These are phyloP conservation scores for Heliconius hortense DNA, from an alignment of 2,888 invertebrate species.

Conservation along the genomic window DNA sequence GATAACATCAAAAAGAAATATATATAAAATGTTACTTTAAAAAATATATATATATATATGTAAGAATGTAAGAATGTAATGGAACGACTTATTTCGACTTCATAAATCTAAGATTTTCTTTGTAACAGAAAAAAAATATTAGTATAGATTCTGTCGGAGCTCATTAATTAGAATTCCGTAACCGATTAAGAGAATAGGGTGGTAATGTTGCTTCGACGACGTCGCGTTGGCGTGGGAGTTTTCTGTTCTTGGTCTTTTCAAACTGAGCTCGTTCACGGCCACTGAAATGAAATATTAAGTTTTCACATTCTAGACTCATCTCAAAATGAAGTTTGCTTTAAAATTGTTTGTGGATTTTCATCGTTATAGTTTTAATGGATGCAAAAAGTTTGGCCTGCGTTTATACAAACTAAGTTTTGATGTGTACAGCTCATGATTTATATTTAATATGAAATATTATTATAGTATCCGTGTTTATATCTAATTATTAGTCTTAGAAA, in stretches of 20 bases:
- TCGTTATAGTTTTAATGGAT: slow-evolving; percentile 30
- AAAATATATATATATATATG: not conserved
- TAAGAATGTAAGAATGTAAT: not conserved
- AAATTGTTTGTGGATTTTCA: slow-evolving; percentile 31
- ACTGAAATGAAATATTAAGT: slow-evolving; percentile 53
- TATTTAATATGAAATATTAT: slow-evolving; percentile 1
- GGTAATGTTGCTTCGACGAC: slow-evolving; percentile 49
- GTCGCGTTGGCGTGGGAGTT: slow-evolving; percentile 63
- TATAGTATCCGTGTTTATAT: not conserved
- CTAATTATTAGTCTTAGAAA: not conserved
- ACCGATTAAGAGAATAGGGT: slow-evolving; percentile 56
- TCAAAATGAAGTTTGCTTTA: slow-evolving; percentile 20
- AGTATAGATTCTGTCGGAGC: slow-evolving; percentile 39
- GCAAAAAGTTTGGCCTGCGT: slow-evolving; percentile 21
- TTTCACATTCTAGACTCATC: slow-evolving; percentile 20
- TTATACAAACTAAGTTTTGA: slow-evolving; percentile 12
- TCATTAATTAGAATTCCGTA: slow-evolving; percentile 57
- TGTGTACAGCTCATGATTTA: not conserved
- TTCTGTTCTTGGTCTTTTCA: slow-evolving; percentile 69
- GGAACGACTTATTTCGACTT: not conserved
- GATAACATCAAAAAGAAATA: slow-evolving; percentile 1
- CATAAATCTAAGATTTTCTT: not conserved
- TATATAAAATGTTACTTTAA: not conserved
- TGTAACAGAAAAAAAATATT: not conserved
- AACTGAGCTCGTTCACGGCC: slow-evolving; percentile 74